These are phyloP conservation scores for Macaria liturata DNA, from an alignment of 2,888 invertebrate species.

Conservation along the genomic window DNA sequence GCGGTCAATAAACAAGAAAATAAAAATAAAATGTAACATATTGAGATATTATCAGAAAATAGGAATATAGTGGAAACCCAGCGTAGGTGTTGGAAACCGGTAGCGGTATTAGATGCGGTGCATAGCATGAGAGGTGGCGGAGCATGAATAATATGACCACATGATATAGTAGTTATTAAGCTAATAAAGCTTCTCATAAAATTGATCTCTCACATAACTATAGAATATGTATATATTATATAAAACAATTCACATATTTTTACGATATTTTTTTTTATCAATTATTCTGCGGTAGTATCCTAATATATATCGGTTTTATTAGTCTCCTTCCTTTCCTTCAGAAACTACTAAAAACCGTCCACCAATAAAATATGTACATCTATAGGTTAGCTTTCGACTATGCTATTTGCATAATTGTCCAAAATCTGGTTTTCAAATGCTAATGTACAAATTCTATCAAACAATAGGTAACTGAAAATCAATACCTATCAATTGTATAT, in stretches of 20 bases:
- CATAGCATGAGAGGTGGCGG: slow-evolving; percentile 11
- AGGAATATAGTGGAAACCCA: slow-evolving; percentile 33
- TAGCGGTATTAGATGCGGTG: slow-evolving; percentile 26
- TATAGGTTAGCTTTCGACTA: too few relatives aligned
- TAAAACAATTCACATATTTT: too few relatives aligned
- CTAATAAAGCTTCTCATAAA: too few relatives aligned
- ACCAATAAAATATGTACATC: slow-evolving; percentile 6
- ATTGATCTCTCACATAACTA: too few relatives aligned
- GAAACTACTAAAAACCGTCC: slow-evolving; percentile 17
- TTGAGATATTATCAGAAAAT: slow-evolving; percentile 38
- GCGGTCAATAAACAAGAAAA: slow-evolving; percentile 25
- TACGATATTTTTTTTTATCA: too few relatives aligned
- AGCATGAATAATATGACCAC: not conserved
- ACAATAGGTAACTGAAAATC: not conserved
- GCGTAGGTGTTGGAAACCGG: slow-evolving; percentile 34
- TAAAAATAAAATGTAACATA: slow-evolving; percentile 29
- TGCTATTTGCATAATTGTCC: slow-evolving; percentile 3
- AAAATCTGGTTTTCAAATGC: slow-evolving; percentile 7
- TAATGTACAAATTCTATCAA: slow-evolving; percentile 6
- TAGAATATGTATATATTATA: too few relatives aligned
- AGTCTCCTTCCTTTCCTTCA: slow-evolving; percentile 8
- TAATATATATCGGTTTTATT: slow-evolving; percentile 27
- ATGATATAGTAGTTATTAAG: too few relatives aligned
- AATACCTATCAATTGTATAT: too few relatives aligned
- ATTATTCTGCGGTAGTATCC: too few relatives aligned